These are phyloP conservation scores for Nephrotoma guestfalica DNA, from an alignment of 2,888 invertebrate species.

Conservation along the genomic window DNA sequence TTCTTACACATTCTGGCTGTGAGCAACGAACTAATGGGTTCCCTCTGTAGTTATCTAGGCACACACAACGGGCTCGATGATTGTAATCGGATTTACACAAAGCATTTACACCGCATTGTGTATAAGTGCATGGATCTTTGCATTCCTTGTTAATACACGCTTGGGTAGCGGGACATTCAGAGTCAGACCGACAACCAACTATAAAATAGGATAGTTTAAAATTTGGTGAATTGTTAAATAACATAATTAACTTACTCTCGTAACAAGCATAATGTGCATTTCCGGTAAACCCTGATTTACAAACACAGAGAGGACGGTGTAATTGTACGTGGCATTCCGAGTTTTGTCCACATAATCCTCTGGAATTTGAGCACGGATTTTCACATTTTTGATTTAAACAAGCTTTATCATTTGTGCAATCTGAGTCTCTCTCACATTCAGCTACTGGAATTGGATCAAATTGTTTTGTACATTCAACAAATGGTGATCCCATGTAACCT, in stretches of 20 bases:
- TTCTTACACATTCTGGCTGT: constrained; percentile 58
- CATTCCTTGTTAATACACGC: constrained; percentile 73
- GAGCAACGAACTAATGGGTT: constrained; percentile 66
- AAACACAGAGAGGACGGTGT: constrained; percentile 70
- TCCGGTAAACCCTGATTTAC: constrained; percentile 69
- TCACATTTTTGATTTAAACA: constrained; percentile 62
- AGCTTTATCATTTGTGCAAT: constrained; percentile 70
- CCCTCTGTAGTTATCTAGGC: constrained; percentile 58
- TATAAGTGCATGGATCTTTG: constrained; percentile 59
- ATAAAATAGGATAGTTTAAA: constrained; percentile 14
- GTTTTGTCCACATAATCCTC: constrained; percentile 54
- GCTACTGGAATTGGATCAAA: constrained; percentile 35
- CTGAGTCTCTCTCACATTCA: constrained; percentile 60
- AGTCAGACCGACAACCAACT: constrained; percentile 75
- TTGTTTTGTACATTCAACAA: constrained; percentile 46
- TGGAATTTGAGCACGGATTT: constrained; percentile 54
- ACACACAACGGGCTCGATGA: constrained; percentile 66
- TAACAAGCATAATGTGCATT: constrained; percentile 66
- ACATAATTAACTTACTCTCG: constrained; percentile 38
- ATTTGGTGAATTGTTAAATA: not conserved
- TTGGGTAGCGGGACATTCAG: constrained; percentile 67
- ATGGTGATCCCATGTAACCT: constrained; percentile 63
- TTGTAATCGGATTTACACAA: constrained; percentile 58
- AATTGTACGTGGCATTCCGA: constrained; percentile 63
- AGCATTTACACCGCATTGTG: constrained; percentile 70